phyloP scores from a whole-genome alignment of 2,113 vertebrate species.

The Copsychus sechellarum region DNA sequence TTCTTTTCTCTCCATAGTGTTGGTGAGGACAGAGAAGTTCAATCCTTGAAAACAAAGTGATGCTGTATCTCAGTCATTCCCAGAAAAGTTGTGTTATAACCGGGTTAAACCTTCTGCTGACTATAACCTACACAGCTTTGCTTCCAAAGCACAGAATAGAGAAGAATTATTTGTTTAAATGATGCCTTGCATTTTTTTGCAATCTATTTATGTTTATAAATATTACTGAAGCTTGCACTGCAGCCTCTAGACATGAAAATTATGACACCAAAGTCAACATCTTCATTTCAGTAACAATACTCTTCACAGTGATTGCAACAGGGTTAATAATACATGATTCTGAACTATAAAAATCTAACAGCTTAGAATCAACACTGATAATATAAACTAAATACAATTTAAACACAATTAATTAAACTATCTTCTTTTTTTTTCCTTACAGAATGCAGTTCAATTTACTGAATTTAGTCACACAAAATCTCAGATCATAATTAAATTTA shows the following conservation, averaged over 20 bases:
- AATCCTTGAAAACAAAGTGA: neutral
- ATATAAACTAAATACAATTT: neutral
- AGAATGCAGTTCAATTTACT: neutral
- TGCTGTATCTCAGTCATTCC: neutral
- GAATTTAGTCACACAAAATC: neutral
- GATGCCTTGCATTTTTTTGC: neutral
- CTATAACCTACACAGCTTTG: neutral
- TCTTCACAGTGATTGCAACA: neutral
- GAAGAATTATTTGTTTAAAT: neutral
- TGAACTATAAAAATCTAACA: neutral
- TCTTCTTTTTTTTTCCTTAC: neutral
- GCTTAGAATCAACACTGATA: neutral
- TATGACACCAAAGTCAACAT: neutral
- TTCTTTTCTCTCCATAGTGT: neutral
- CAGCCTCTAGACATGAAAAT: neutral
- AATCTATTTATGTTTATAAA: neutral
- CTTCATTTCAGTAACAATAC: neutral
- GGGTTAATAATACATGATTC: neutral
- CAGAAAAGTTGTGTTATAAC: neutral
- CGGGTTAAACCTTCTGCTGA: neutral
- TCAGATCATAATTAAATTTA: neutral
- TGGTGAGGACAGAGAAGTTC: neutral
- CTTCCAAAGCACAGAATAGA: neutral
- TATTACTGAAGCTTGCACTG: neutral
- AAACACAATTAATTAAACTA: neutral